Conservation (phyloP, 2,888 invertebrate genomes). For the Lithophane socia region DNA sequence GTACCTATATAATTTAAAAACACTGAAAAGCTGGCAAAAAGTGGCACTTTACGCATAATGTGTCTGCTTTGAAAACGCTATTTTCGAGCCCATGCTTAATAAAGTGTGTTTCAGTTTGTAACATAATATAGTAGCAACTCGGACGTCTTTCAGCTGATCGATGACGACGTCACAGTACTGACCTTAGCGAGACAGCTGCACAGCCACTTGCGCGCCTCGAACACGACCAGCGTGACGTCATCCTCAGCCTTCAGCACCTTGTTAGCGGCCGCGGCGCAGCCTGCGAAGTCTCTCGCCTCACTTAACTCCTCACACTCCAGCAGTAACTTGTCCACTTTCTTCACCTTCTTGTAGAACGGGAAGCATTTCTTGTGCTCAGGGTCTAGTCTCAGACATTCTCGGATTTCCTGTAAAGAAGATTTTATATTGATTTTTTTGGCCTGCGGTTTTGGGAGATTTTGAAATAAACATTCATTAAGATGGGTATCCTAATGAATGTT, state of each 20-base stretch:
- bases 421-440: neutral
- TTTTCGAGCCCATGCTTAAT: neutral
- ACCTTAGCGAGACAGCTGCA: conserved; percentile 92
- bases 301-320: conserved; percentile 91
- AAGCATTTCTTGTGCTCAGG: conserved; percentile 99
- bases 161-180: neutral
- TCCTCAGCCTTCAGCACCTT: conserved; percentile 93
- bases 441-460: neutral
- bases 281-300: conserved; percentile 91
- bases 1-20: too few species aligned
- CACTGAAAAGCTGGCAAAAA: too few species aligned
- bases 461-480: neutral
- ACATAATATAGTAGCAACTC: neutral
- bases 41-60: too few species aligned
- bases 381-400: conserved; percentile 99
- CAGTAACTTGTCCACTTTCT: conserved; percentile 96
- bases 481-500: too few species aligned
- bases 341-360: conserved; percentile 98
- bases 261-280: conserved; percentile 93
- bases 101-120: neutral
- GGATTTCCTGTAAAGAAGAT: conserved; percentile 92
- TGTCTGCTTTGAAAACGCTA: too few species aligned
- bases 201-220: conserved; percentile 93
- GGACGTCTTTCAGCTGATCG: neutral
- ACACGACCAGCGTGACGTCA: conserved; percentile 93